Evolutionary conservation across 1,140 invertebrate genomes (phyloP), one percentile per base, ranked within the genome.

Genomic region (Chionoecetes opilio): DNA sequence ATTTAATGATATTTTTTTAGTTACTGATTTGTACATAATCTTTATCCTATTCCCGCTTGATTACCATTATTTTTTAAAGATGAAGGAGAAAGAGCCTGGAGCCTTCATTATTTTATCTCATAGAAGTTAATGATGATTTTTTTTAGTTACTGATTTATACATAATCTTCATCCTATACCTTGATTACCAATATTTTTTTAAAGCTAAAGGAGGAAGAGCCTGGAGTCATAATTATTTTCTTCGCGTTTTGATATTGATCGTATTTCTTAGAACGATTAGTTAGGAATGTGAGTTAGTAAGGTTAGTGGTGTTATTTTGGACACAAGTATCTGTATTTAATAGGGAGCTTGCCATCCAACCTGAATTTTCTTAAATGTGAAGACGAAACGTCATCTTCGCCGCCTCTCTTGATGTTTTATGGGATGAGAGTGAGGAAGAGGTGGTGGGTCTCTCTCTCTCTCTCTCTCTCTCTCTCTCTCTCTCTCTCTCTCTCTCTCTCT

Each of bases 381-480:
- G 63, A 5, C 21, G 63, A 75, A 75, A 75, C 21, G 63, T 26
- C 21, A 9, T 53, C 46, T n/a, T 75, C 63, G 63, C 63, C n/a
- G 21, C 63, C 41, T 75, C 63, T 26, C 63, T 26, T 26, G 21
- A n/a, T n/a, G n/a, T n/a, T n/a, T n/a, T n/a, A n/a, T n/a, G n/a
- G n/a, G n/a, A 26, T 17, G 21, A 2, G 5, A 8, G 63, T 8
- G 26, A 26, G 63, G n/a, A n/a, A 5, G 8, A 75, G 63, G 63
- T n/a, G n/a, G 63, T 63, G n/a, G 63, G 0, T 8, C 63, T 75
- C 63, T 75, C 63, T 75, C 63, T 75, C 63, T 75, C 63, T 75
- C 63, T 75, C 63, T 75, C 63, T 75, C 63, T 75, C 63, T 75
- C 63, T 75, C 63, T 75, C 63, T 75, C 63, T 75, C 63, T 75